Evolutionary conservation across 2,888 invertebrate genomes (phyloP), one percentile per base, ranked within the genome.

Genomic region (Lithophane ornitopus): DNA sequence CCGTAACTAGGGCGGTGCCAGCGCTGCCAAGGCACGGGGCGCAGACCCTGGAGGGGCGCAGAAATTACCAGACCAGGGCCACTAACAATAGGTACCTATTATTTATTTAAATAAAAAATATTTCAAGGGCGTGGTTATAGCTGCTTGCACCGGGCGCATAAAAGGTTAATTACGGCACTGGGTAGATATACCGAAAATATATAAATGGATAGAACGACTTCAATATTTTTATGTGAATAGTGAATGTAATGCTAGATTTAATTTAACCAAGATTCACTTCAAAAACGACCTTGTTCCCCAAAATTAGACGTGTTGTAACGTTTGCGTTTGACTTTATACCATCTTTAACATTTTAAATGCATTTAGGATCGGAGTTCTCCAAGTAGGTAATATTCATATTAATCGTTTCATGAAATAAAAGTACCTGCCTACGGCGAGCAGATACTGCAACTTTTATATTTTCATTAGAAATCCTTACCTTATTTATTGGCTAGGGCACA

Each of bases 281-380:
- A 79, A 71, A 81, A 65, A 71, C 65, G 81, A 54, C 82, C 85
- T 82, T 80, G 85, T 80, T 85, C n/a, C 39, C 71, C 70, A 71
- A 75, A 85, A 74, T 84, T 58, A 56, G 62, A 56, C 16, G 62
- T 74, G 80, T 84, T 79, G 81, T 56, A 84, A 81, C 58, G 41
- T 59, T 67, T 46, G 49, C 46, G 26, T 79, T 79, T 79, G 52
- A 77, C 67, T 81, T 63, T 58, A 82, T 67, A 80, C 28, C 54
- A 69, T 83, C 68, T 34, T 80, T 59, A 65, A 79, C 62, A 72
- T 65, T 78, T 70, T 73, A 58, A 81, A 80, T 70, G 39, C 22
- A 73, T 52, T 76, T 54, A 59, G 9, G 52, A 46, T 54, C 4
- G 2, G 44, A 22, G 4, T 34, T n/a, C 28, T 58, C 6, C 7